A percentile compares a stretch with the other conserved stretches of the same genome.
Conservation (phyloP, 2,888 invertebrate genomes). For the Pemphredon lugubris region DNA sequence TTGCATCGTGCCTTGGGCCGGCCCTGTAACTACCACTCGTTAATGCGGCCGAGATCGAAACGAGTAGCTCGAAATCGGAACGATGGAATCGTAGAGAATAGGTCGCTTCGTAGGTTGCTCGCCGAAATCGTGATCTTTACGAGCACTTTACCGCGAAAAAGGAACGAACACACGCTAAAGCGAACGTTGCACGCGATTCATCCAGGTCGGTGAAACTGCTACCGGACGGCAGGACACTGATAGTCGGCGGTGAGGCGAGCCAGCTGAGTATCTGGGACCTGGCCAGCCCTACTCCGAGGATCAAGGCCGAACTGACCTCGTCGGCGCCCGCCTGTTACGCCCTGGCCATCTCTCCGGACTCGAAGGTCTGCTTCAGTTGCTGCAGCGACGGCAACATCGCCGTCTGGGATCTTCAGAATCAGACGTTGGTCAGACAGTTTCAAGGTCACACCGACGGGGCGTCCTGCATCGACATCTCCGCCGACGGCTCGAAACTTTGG, state of each 20-base stretch:
- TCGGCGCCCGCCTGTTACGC: slow-evolving; percentile 98
- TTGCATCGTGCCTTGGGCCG: no score
- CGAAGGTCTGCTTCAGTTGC: slow-evolving; percentile 98
- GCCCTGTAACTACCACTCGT: no score
- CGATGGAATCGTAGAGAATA: no score
- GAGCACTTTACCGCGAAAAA: no score
- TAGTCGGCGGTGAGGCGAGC: slow-evolving; percentile 97
- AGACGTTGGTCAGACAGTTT: slow-evolving; percentile 92
- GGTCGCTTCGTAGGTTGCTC: no score
- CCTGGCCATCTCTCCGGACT: slow-evolving; percentile 97
- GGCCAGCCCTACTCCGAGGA: slow-evolving; percentile 93
- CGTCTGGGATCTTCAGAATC: slow-evolving; percentile 97
- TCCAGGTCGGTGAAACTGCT: slow-evolving; percentile 94
- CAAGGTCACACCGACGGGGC: slow-evolving; percentile 98
- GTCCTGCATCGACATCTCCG: slow-evolving; percentile 96
- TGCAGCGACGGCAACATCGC: slow-evolving; percentile 98
- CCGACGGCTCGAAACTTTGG: slow-evolving; percentile 96
- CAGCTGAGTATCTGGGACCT: slow-evolving; percentile 98
- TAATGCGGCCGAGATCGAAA: no score
- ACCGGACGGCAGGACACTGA: slow-evolving; percentile 94
- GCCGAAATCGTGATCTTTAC: no score
- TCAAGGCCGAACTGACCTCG: slow-evolving; percentile 96
- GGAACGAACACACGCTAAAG: no score
- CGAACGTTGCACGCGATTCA: background rate
- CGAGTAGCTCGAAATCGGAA: no score